Base-by-base conservation (phyloP, 2,113 vertebrate species). In the Pterophyllum scalare region DNA sequence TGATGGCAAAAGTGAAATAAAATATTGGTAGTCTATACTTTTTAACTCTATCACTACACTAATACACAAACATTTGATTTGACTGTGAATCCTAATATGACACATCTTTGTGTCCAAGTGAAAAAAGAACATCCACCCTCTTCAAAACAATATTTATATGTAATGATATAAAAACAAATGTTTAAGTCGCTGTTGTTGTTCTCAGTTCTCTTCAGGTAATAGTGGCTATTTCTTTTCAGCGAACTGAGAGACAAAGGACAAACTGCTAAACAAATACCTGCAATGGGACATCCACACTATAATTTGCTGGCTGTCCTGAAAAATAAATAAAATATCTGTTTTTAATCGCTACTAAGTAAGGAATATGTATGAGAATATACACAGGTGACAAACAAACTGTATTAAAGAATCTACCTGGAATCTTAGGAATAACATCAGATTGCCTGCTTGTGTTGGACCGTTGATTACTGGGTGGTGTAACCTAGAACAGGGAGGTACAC, bases 181-280 rank as follows among this genome's bases (percentile, higher is more conserved):
- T 65, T 64, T 15, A 43, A 62, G 60, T 62, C n/a, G 60, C 1
- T n/a, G n/a, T 62, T 65, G 35, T 65, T 65, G 12, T 17, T 17
- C 0, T 65, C 62, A 65, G 15, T n/a, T 43, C 0, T 43, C 24
- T 52, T 72, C 24, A 13, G 8, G 40, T 65, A 14, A 60, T 14
- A 80, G 8, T 5, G 0, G 24, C 17, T 17, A 6, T 15, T 33
- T 20, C 33, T 14, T 62, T 22, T 62, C 20, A 19, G 5, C 11
- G 5, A n/a, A n/a, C 10, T 38, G 20, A 38, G n/a, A 49, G 6
- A 4, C 22, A 75, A 76, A 57, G n/a, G 22, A 65, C 40, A 74
- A 80, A 59, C 13, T 11, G 19, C 12, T 28, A 52, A 65, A 22
- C 12, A 26, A 24, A 31, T 70, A 92, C 91, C 89, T 87, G 43